phyloP scores from a whole-genome alignment of 1,140 invertebrate genomes.

The Diorhabda elongata region DNA sequence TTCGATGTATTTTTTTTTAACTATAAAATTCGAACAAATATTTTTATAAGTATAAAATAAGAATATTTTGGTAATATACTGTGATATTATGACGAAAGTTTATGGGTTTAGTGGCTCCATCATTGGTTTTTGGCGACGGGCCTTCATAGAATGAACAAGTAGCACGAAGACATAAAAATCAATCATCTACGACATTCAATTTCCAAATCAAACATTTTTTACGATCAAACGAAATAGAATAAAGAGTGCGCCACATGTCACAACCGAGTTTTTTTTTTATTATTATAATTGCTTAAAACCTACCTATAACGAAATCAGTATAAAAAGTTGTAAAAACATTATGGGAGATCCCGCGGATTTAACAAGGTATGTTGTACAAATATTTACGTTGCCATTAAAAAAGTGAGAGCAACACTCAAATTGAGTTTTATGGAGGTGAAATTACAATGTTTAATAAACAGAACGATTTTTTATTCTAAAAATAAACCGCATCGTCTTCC shows the following conservation, averaged over 20 bases:
- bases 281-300: not conserved
- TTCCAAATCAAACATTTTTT: slow-evolving; percentile 3
- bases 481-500: no score
- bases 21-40: no score
- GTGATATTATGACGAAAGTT: not conserved
- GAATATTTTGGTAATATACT: not conserved
- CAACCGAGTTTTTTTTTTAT: not conserved
- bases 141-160: not conserved
- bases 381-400: no score
- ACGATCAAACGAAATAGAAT: not conserved
- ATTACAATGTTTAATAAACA: no score
- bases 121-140: not conserved
- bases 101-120: not conserved
- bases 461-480: no score
- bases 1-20: no score
- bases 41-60: not conserved
- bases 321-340: not conserved
- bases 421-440: no score
- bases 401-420: no score
- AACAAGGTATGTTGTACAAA: not conserved
- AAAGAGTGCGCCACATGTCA: not conserved
- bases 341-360: not conserved
- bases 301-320: not conserved
- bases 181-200: not conserved
- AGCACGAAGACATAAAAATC: slow-evolving; percentile 1